Conservation (phyloP, 2,888 invertebrate species). For the Drosophila crucigera region DNA sequence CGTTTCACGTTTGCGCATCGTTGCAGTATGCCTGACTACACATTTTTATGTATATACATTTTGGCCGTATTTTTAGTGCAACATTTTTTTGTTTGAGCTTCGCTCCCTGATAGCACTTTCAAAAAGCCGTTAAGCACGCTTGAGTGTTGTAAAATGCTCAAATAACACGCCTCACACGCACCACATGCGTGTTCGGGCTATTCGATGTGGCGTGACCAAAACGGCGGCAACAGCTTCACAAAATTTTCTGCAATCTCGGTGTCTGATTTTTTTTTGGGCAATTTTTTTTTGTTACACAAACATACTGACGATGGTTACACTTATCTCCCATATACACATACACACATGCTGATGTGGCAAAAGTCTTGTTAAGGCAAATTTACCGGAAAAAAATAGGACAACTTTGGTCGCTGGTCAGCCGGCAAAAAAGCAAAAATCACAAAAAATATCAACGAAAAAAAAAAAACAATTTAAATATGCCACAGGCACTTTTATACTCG, state of each 20-base stretch:
- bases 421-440: constrained; percentile 28
- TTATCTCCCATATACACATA: constrained; percentile 48
- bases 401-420: constrained; percentile 62
- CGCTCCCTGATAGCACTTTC: constrained; percentile 65
- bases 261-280: constrained; percentile 30
- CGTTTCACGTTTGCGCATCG: constrained; percentile 54
- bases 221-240: constrained; percentile 38
- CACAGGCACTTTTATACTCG: constrained; percentile 50
- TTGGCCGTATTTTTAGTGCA: constrained; percentile 12
- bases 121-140: constrained; percentile 80
- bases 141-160: constrained; percentile 76
- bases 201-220: constrained; percentile 76
- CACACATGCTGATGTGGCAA: constrained; percentile 66
- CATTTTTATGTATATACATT: constrained; percentile 1
- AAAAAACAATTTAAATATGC: constrained; percentile 59
- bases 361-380: constrained; percentile 70
- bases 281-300: constrained; percentile 33
- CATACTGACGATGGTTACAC: constrained; percentile 35
- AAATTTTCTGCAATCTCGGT: constrained; percentile 38
- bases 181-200: constrained; percentile 70
- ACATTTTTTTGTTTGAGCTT: constrained; percentile 23
- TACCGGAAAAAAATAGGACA: constrained; percentile 59
- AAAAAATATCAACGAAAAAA: constrained; percentile 16
- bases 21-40: constrained; percentile 46
- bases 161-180: constrained; percentile 76